These are phyloP conservation scores for Halichondria panicea DNA, from an alignment of 37 sponge, comb jelly and placozoan genomes.

Conservation along the genomic window DNA sequence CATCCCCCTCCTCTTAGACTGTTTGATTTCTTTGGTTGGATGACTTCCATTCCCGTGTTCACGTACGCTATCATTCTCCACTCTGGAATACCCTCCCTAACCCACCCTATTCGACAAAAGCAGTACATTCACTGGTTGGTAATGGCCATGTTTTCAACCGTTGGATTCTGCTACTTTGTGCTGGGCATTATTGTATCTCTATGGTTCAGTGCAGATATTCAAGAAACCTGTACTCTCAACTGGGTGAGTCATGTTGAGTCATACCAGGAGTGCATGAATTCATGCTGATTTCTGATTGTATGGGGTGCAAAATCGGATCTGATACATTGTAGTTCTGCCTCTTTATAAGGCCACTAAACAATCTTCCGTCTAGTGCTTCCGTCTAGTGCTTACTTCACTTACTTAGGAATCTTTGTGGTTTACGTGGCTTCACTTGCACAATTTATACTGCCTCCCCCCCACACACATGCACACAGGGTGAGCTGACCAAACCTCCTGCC, in stretches of 20 bases:
- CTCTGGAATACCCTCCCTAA: constrained; percentile 73
- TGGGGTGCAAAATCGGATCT: too few species aligned
- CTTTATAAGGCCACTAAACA: too few species aligned
- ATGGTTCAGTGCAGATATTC: constrained; percentile 57
- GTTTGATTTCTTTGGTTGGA: constrained; percentile 71
- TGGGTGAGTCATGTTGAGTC: too few species aligned
- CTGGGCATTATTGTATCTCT: constrained; percentile 78
- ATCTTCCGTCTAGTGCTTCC: too few species aligned
- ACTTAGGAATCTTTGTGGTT: not conserved
- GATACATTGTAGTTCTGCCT: too few species aligned
- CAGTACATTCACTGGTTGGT: constrained; percentile 51
- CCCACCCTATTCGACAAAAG: constrained; percentile 73
- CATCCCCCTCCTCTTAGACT: too few species aligned
- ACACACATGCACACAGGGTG: constrained; percentile 57
- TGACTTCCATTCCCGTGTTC: constrained; percentile 76
- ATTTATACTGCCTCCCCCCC: constrained; percentile 10
- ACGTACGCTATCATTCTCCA: constrained; percentile 81
- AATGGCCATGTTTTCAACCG: constrained; percentile 45
- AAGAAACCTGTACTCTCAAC: constrained; percentile 80
- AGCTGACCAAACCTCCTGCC: not conserved
- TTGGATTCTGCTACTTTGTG: constrained; percentile 48
- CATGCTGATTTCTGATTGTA: too few species aligned
- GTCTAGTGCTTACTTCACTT: not conserved
- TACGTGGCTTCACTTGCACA: not conserved
- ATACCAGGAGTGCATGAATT: too few species aligned